Percentiles rank a stretch among this genome's conserved stretches.
phyloP scores from a whole-genome alignment of 2,113 vertebrate genomes.

The Lucifuga dentata region DNA sequence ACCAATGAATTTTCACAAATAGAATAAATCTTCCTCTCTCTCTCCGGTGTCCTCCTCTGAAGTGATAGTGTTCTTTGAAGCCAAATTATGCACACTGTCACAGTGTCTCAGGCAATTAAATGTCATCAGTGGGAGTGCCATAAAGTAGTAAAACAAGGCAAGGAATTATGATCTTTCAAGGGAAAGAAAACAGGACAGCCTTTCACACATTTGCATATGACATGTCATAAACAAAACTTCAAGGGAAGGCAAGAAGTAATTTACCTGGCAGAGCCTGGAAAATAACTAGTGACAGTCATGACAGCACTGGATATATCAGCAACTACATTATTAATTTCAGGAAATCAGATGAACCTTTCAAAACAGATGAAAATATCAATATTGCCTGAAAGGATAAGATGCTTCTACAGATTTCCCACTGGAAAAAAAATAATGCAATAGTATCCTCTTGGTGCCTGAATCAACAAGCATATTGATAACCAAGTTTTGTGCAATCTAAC shows the following conservation, averaged over 20 bases:
- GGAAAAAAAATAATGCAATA: too few relatives aligned
- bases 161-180: not conserved
- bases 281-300: not conserved
- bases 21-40: not conserved
- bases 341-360: too few relatives aligned
- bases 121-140: not conserved
- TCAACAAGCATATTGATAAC: too few relatives aligned
- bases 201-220: not conserved
- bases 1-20: not conserved
- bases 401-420: too few relatives aligned
- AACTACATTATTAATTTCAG: too few relatives aligned
- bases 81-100: not conserved
- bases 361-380: too few relatives aligned
- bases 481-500: too few relatives aligned
- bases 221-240: not conserved
- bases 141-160: not conserved
- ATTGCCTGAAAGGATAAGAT: too few relatives aligned
- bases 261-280: not conserved
- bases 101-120: not conserved
- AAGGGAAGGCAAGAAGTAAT: not conserved
- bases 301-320: too few relatives aligned
- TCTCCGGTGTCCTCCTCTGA: not conserved
- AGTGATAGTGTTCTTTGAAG: not conserved
- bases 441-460: too few relatives aligned
- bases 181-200: not conserved